Percentiles rank a stretch among this genome's conserved stretches.
Conservation (phyloP, 2,113 vertebrate species). For the Psephotus haematonotus region DNA sequence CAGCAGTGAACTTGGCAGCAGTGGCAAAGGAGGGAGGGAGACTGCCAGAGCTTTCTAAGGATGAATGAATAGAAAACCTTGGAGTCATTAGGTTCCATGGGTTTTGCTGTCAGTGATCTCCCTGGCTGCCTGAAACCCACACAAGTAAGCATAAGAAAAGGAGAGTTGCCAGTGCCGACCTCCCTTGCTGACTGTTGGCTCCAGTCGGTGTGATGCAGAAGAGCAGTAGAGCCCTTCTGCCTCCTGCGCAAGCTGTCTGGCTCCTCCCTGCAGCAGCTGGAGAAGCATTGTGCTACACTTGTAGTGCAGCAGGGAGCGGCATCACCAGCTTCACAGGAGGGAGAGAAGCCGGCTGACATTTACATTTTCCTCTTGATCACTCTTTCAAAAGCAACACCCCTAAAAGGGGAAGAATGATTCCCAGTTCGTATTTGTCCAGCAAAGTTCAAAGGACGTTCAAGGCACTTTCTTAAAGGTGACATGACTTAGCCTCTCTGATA, state of each 20-base stretch:
- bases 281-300: background rate
- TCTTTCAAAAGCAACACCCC: background rate
- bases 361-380: background rate
- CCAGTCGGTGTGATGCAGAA: fast-evolving
- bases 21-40: background rate
- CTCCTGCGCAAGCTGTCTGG: background rate
- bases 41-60: background rate
- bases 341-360: background rate
- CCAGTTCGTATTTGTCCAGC: background rate
- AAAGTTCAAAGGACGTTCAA: background rate
- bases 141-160: background rate
- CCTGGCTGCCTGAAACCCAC: background rate
- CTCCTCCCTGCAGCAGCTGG: background rate
- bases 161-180: background rate
- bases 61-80: background rate
- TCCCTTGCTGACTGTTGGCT: background rate
- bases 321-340: fast-evolving
- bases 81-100: background rate
- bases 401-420: background rate
- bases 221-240: fast-evolving
- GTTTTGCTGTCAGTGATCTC: background rate
- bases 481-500: background rate
- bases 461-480: background rate
- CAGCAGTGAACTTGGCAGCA: background rate
- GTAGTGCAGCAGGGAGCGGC: background rate